phyloP scores from a whole-genome alignment of 2,888 invertebrate genomes.

The Tetragonisca angustula region DNA sequence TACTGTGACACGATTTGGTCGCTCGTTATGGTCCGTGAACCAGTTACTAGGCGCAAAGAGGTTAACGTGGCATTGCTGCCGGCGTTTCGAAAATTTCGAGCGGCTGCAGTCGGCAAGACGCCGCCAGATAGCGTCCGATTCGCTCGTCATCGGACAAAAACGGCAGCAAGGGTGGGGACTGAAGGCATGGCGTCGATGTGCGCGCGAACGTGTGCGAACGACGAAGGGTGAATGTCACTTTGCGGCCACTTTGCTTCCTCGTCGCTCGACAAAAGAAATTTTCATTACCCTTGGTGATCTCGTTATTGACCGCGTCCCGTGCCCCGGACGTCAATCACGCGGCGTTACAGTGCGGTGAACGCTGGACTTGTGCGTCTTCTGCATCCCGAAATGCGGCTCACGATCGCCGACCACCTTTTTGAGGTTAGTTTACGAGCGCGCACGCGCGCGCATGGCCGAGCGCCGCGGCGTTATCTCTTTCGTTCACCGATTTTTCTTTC shows the following conservation, averaged over 20 bases:
- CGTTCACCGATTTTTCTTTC: not conserved
- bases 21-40: too few relatives aligned
- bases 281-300: slow-evolving; percentile 57
- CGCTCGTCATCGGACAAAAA: not conserved
- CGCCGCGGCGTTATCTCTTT: not conserved
- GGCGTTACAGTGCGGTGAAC: slow-evolving; percentile 45
- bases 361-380: slow-evolving; percentile 21
- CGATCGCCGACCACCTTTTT: slow-evolving; percentile 40
- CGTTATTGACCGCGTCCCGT: slow-evolving; percentile 51
- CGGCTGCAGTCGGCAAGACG: not conserved
- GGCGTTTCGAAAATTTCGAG: not conserved
- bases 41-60: too few relatives aligned
- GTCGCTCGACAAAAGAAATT: slow-evolving; percentile 61
- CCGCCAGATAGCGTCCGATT: not conserved
- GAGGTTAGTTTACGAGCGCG: slow-evolving; percentile 52
- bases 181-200: slow-evolving; percentile 27
- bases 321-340: slow-evolving; percentile 25
- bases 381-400: slow-evolving; percentile 36
- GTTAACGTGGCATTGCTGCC: not conserved
- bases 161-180: not conserved
- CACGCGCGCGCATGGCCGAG: not conserved
- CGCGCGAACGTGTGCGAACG: slow-evolving; percentile 25
- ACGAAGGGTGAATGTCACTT: slow-evolving; percentile 61
- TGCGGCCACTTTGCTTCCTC: slow-evolving; percentile 58
- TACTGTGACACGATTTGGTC: too few relatives aligned